Percentiles rank a stretch among this genome's conserved stretches.
phyloP scores from a whole-genome alignment of 2,888 invertebrate species.

The Hoplodrina ambigua region DNA sequence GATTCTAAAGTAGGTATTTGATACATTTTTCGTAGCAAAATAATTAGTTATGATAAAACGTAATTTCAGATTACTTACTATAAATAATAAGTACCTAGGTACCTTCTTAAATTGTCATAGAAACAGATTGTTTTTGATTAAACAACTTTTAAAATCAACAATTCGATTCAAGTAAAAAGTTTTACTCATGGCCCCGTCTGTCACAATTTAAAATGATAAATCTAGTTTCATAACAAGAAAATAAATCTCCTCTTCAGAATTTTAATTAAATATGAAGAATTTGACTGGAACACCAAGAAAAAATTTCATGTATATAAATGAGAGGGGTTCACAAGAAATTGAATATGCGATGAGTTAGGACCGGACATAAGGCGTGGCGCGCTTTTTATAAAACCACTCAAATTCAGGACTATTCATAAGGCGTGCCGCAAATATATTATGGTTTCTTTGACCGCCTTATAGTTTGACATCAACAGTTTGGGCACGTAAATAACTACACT shows the following conservation, averaged over 20 bases:
- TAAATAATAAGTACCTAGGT: conserved; percentile 17
- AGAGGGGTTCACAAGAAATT: conserved; percentile 63
- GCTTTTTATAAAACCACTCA: conserved; percentile 58
- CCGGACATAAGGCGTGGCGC: conserved; percentile 51
- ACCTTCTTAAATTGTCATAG: conserved; percentile 9
- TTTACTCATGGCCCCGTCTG: conserved; percentile 32
- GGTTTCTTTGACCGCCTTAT: conserved; percentile 24
- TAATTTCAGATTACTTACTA: background rate
- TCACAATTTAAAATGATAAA: conserved; percentile 51
- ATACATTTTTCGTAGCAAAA: too few relatives aligned
- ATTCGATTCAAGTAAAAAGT: conserved; percentile 26
- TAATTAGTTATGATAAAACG: too few relatives aligned
- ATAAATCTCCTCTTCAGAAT: conserved; percentile 48
- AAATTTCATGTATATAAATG: conserved; percentile 65
- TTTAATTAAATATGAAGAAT: conserved; percentile 61
- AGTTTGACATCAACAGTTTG: conserved; percentile 21
- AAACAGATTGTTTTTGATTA: conserved; percentile 39
- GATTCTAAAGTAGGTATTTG: too few relatives aligned
- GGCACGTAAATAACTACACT: background rate
- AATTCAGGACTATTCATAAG: conserved; percentile 58
- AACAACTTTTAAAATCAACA: conserved; percentile 38
- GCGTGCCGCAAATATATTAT: conserved; percentile 44
- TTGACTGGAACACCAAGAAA: conserved; percentile 49
- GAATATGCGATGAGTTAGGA: conserved; percentile 63
- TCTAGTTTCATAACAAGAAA: conserved; percentile 50